phyloP scores from a whole-genome alignment of 2,888 invertebrate genomes.

The Netelia melanura region DNA sequence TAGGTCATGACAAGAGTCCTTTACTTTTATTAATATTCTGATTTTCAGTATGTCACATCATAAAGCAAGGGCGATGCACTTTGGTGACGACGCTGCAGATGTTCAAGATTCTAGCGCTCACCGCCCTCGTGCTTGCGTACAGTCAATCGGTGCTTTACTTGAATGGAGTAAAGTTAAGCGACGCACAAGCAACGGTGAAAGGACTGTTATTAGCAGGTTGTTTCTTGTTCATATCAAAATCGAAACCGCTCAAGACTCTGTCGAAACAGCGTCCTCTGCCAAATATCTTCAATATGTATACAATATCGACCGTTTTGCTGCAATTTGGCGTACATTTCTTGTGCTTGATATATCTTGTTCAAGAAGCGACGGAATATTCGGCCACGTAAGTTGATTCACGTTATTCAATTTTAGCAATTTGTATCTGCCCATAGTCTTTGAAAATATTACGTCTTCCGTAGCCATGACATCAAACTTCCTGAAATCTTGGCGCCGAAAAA shows the following conservation, averaged over 20 bases:
- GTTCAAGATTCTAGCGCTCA: slow-evolving; percentile 99
- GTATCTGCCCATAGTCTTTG: not conserved
- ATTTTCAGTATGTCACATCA: slow-evolving; percentile 97
- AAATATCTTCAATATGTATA: slow-evolving; percentile 99
- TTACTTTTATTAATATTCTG: not conserved
- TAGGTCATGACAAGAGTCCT: not conserved
- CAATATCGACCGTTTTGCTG: slow-evolving; percentile 96
- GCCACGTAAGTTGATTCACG: slow-evolving; percentile 52
- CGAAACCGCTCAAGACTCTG: slow-evolving; percentile 97
- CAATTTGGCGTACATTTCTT: slow-evolving; percentile 98
- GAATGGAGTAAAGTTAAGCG: slow-evolving; percentile 99
- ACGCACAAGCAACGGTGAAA: slow-evolving; percentile 98
- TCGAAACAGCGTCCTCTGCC: slow-evolving; percentile 98
- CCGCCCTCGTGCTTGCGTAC: slow-evolving; percentile 98
- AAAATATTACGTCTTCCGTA: slow-evolving; percentile 30
- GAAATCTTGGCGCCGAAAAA: slow-evolving; percentile 72
- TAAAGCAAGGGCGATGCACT: slow-evolving; percentile 99
- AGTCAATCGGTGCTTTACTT: slow-evolving; percentile 99
- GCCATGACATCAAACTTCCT: slow-evolving; percentile 86
- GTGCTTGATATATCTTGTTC: slow-evolving; percentile 95
- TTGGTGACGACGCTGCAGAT: slow-evolving; percentile 99
- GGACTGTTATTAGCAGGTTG: slow-evolving; percentile 98
- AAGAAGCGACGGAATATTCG: slow-evolving; percentile 88
- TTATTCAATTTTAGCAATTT: slow-evolving; percentile 17
- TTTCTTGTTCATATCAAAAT: slow-evolving; percentile 98